Conservation (phyloP, 2,113 vertebrate species). For the Oryzias celebensis region DNA sequence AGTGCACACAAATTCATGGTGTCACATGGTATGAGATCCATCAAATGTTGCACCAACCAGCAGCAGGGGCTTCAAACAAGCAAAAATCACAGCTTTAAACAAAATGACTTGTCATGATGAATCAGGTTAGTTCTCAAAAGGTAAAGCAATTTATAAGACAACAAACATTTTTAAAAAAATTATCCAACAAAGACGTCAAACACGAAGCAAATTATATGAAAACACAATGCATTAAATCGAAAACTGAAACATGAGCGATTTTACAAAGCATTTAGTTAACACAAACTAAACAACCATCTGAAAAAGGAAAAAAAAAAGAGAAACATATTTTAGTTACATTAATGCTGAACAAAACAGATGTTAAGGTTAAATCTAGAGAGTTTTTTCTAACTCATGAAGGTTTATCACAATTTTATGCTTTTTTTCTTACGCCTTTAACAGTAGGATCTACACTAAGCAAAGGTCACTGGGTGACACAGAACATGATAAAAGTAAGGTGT, state of each 20-base stretch:
- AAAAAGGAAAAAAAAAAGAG: constrained; percentile 13
- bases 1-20: constrained; percentile 62
- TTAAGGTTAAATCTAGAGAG: no score
- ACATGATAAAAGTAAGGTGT: constrained; percentile 28
- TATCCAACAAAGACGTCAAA: constrained; percentile 30
- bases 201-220: constrained; percentile 27
- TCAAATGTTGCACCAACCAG: constrained; percentile 40
- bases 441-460: constrained; percentile 39
- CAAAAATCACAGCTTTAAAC: constrained; percentile 58
- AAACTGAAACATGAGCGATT: constrained; percentile 38
- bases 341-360: constrained; percentile 6
- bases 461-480: constrained; percentile 44
- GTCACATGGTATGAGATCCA: constrained; percentile 43
- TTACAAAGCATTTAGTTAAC: constrained; percentile 71
- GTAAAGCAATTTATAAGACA: constrained; percentile 37
- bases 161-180: not conserved
- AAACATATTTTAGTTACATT: constrained; percentile 26
- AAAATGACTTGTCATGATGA: constrained; percentile 50
- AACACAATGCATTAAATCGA: no score
- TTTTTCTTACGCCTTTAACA: constrained; percentile 40
- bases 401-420: not conserved
- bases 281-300: constrained; percentile 36
- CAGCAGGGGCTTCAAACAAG: constrained; percentile 52
- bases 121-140: constrained; percentile 44
- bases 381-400: not conserved